Conservation (phyloP, 2,797 vertebrate species). For the Tamandua tetradactyla region DNA sequence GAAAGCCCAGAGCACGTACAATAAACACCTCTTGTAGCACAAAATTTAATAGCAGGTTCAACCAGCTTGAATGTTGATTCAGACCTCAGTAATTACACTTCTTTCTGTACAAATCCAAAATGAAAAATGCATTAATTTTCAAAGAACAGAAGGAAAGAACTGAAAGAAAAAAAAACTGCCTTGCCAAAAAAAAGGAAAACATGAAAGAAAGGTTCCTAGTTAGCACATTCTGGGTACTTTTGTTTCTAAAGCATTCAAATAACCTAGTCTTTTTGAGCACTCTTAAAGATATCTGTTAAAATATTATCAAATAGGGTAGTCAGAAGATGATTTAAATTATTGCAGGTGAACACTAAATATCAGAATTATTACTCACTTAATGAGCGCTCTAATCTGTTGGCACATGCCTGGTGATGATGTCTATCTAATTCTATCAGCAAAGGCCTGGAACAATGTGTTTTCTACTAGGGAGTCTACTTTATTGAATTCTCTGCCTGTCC, state of each 20-base stretch:
- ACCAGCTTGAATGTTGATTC: slow-evolving; percentile 54
- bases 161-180: not conserved
- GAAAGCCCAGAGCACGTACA: slow-evolving; percentile 43
- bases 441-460: slow-evolving; percentile 42
- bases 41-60: slow-evolving; percentile 46
- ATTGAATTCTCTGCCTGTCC: slow-evolving; percentile 66
- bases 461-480: slow-evolving; percentile 40
- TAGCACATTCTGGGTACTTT: slow-evolving; percentile 15
- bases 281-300: slow-evolving; percentile 50
- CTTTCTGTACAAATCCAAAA: not conserved
- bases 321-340: not conserved
- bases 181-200: not conserved
- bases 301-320: not conserved
- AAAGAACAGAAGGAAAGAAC: slow-evolving; percentile 27
- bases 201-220: not conserved
- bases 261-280: not conserved
- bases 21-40: slow-evolving; percentile 53
- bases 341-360: slow-evolving; percentile 49
- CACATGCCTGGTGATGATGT: slow-evolving; percentile 28
- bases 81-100: slow-evolving; percentile 37
- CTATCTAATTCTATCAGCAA: slow-evolving; percentile 49
- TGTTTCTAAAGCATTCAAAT: slow-evolving; percentile 7
- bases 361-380: not conserved
- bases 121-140: slow-evolving; percentile 46
- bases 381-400: not conserved